These are phyloP conservation scores for Hartigia nigra DNA, from an alignment of 2,888 invertebrate genomes.

Conservation along the genomic window DNA sequence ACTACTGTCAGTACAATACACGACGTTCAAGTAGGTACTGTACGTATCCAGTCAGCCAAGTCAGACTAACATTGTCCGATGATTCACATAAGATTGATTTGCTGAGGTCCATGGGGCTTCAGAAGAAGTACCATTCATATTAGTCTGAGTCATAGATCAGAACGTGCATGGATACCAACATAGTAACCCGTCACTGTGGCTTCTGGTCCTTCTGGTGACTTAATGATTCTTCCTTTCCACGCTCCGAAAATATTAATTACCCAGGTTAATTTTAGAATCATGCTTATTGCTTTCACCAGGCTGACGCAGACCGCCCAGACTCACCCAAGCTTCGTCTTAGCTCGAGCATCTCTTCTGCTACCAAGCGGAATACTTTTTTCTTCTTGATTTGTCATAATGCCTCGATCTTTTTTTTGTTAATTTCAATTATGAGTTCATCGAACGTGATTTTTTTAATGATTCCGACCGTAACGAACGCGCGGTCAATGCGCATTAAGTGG, in stretches of 20 bases:
- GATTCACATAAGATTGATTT: conserved; percentile 1
- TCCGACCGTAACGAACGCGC: neutral
- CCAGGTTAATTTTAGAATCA: conserved; percentile 3
- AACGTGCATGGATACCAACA: neutral
- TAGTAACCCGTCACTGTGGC: neutral
- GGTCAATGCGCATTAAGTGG: neutral
- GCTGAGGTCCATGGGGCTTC: neutral
- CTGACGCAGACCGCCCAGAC: neutral
- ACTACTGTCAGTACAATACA: neutral
- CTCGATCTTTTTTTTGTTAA: neutral
- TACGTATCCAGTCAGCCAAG: neutral
- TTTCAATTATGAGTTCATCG: neutral
- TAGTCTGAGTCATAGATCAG: neutral
- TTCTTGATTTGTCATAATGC: neutral
- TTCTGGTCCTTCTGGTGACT: neutral
- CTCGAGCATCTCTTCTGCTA: neutral
- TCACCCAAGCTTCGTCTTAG: neutral
- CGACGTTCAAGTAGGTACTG: neutral
- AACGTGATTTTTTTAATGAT: neutral
- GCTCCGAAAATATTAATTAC: conserved; percentile 3
- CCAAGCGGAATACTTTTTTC: neutral
- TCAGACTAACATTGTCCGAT: neutral
- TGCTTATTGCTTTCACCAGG: conserved; percentile 2
- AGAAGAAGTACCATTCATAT: neutral
- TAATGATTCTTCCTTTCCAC: conserved; percentile 3